Evolutionary conservation across 2,113 vertebrate species (phyloP).

Genomic region (Benitochromis conjunctus): DNA sequence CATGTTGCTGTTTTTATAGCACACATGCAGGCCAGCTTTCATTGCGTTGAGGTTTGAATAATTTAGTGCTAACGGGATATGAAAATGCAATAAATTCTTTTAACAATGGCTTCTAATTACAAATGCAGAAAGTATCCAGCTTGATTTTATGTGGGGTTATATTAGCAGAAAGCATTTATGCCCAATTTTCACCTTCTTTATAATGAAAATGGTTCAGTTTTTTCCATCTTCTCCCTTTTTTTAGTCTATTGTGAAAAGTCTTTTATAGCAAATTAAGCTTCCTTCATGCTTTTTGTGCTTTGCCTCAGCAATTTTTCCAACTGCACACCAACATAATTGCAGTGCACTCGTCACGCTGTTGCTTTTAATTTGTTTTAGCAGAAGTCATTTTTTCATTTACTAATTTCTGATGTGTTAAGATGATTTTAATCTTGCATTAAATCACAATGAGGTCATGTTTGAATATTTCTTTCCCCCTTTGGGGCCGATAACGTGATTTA

Average conservation of each 20-base stretch:
- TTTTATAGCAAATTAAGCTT: background rate
- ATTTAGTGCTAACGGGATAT: background rate
- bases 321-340: background rate
- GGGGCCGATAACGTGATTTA: too few species aligned
- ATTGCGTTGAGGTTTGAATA: background rate
- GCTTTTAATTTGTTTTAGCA: background rate
- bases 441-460: background rate
- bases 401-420: background rate
- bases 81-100: background rate
- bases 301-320: background rate
- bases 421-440: background rate
- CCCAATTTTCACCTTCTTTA: background rate
- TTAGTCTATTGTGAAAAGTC: background rate
- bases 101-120: background rate
- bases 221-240: background rate
- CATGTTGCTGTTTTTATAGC: background rate
- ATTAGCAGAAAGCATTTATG: background rate
- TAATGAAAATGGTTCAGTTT: background rate
- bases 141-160: background rate
- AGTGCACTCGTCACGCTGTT: background rate
- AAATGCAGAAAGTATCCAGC: background rate
- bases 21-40: background rate
- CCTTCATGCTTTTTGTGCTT: background rate
- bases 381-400: background rate
- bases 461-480: background rate